Conservation (phyloP, 2,113 vertebrate species). For the Steatornis caripensis region DNA sequence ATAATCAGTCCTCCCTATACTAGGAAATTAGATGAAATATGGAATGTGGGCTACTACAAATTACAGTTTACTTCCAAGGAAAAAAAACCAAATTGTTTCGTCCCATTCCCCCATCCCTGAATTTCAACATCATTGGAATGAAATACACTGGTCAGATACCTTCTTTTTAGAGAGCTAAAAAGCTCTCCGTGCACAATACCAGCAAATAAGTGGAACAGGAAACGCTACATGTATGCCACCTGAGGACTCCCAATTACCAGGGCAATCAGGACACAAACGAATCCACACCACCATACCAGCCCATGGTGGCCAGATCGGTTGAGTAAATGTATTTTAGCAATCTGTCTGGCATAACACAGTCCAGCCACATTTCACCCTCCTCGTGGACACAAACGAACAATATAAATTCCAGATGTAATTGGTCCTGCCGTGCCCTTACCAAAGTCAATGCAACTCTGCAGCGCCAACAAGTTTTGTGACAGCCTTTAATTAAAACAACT, state of each 20-base stretch:
- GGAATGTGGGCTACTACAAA: background rate
- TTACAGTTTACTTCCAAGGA: background rate
- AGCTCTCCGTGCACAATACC: background rate
- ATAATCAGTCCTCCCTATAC: background rate
- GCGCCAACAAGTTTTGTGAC: background rate
- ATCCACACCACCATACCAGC: background rate
- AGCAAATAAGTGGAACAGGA: background rate
- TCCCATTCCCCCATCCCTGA: no score
- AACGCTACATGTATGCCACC: background rate
- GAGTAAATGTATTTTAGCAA: background rate
- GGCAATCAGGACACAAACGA: background rate
- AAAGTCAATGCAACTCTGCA: constrained; percentile 1
- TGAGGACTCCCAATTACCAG: background rate
- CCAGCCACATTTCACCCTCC: background rate
- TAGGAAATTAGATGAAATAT: background rate
- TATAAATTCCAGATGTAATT: background rate
- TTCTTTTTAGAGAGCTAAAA: background rate
- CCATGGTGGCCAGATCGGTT: background rate
- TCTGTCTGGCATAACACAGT: background rate
- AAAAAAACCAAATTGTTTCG: background rate
- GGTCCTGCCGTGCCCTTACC: background rate
- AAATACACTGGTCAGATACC: background rate
- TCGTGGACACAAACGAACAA: background rate
- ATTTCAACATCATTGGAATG: background rate
- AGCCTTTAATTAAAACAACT: constrained; percentile 37